phyloP scores from a whole-genome alignment of 2,888 invertebrate species.

The Lasioglossum malachurum region DNA sequence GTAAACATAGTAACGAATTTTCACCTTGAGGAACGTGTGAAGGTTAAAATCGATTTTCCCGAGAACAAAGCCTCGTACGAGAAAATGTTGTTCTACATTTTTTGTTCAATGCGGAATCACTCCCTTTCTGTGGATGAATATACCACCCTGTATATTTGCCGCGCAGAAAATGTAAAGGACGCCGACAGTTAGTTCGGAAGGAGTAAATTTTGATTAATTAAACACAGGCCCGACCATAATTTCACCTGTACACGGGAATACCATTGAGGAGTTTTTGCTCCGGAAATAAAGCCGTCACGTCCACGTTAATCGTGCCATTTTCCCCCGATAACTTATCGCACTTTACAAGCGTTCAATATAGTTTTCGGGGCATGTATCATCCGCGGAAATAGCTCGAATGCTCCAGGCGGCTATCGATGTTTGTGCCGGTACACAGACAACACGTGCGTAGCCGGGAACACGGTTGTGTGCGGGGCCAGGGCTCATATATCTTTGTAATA shows the following conservation, averaged over 20 bases:
- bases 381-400: conserved; percentile 78
- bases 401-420: conserved; percentile 70
- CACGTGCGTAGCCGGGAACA: conserved; percentile 54
- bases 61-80: too few species aligned
- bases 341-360: conserved; percentile 72
- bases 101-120: too few species aligned
- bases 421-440: conserved; percentile 46
- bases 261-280: conserved; percentile 23
- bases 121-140: too few species aligned
- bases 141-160: too few species aligned
- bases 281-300: conserved; percentile 30
- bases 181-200: not conserved
- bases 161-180: too few species aligned
- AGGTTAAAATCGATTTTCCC: too few species aligned
- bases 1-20: too few species aligned
- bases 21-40: too few species aligned
- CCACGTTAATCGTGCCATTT: conserved; percentile 62
- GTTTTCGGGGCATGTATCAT: conserved; percentile 78
- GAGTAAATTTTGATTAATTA: conserved; percentile 27
- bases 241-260: not conserved
- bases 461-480: conserved; percentile 56
- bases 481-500: conserved; percentile 79
- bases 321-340: conserved; percentile 70
- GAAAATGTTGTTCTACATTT: too few species aligned
- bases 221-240: not conserved